phyloP scores from a whole-genome alignment of 1,140 invertebrate genomes.

The Armadillidium nasatum region DNA sequence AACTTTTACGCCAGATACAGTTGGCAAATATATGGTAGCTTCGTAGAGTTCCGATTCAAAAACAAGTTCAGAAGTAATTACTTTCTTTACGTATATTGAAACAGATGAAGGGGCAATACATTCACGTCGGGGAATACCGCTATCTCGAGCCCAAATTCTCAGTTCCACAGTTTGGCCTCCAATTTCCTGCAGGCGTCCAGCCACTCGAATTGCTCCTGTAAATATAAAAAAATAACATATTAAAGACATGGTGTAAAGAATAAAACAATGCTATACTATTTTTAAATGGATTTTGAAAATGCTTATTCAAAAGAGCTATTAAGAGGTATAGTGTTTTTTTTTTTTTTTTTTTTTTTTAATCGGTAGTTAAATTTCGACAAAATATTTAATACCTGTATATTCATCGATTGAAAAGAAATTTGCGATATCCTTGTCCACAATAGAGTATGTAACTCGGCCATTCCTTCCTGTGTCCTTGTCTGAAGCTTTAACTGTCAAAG shows the following conservation, averaged over 20 bases:
- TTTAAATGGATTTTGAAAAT: too few species aligned
- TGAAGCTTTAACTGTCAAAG: conserved; percentile 67
- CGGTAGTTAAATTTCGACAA: too few species aligned
- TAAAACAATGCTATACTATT: too few species aligned
- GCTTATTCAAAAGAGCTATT: too few species aligned
- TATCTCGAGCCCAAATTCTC: conserved; percentile 77
- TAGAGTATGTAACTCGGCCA: conserved; percentile 72
- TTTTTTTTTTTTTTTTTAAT: too few species aligned
- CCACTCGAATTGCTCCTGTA: conserved; percentile 70
- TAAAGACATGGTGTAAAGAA: too few species aligned
- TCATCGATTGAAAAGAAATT: conserved; percentile 42
- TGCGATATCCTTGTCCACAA: conserved; percentile 60
- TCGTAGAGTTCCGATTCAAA: conserved; percentile 65
- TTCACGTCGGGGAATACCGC: conserved; percentile 69
- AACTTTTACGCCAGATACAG: conserved; percentile 48
- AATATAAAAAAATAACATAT: too few species aligned
- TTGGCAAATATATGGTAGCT: conserved; percentile 35
- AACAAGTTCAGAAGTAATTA: conserved; percentile 80
- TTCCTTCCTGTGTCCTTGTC: conserved; percentile 81
- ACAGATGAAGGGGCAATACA: conserved; percentile 54
- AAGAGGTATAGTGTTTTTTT: too few species aligned
- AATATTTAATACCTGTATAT: conserved; percentile 31
- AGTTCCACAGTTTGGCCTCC: conserved; percentile 63
- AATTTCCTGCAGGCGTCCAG: conserved; percentile 75
- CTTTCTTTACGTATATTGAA: conserved; percentile 62